Base-by-base conservation (phyloP, 2,797 vertebrate species). In the Dromococcyx pavoninus region DNA sequence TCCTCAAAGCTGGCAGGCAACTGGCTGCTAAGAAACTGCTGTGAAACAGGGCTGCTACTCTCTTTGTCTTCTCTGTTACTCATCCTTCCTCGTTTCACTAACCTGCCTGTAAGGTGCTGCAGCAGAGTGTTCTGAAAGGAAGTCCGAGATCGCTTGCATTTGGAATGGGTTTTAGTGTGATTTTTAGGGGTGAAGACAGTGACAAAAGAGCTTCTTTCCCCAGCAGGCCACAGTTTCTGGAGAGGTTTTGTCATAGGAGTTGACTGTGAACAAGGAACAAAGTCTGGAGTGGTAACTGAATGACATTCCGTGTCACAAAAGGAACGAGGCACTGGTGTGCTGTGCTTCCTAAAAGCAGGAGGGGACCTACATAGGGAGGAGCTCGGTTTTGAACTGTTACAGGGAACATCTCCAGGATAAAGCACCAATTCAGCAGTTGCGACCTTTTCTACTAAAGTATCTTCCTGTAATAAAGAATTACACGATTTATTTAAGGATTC, bases 241-340 rank as follows among this genome's bases (percentile, higher is more conserved):
- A 91, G 44, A 58, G 96, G 87, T 88, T 96, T 95, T 82, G 91
- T 39, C 83, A 98, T 5, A 58, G 98, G 98, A 84, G 98, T 98
- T 9, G 98, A 98, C 89, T 98, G 98, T 50, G 97, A 98, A 91
- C 90, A 95, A 9, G 98, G 97, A 93, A 97, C 30, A 57, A 98
- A 98, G 50, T 97, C 96, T 56, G 72, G 93, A 74, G 88, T 24
- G 1, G 72, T 84, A 70, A 89, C 30, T 25, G 96, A 91, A 61
- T 70, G 93, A 88, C 35, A 85, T 28, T 97, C 96, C 57, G 88
- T 79, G 56, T 91, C 90, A 16, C 66, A 89, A 3, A 58, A 85
- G 70, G 92, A 94, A 60, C 17, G 56, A 51, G 50, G 13, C 17
- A 83, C 28, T 10, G 96, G 96, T 32, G 97, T 96, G 8, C 88